These are phyloP conservation scores for Callionymus lyra DNA, from an alignment of 2,113 vertebrate species.

Conservation along the genomic window DNA sequence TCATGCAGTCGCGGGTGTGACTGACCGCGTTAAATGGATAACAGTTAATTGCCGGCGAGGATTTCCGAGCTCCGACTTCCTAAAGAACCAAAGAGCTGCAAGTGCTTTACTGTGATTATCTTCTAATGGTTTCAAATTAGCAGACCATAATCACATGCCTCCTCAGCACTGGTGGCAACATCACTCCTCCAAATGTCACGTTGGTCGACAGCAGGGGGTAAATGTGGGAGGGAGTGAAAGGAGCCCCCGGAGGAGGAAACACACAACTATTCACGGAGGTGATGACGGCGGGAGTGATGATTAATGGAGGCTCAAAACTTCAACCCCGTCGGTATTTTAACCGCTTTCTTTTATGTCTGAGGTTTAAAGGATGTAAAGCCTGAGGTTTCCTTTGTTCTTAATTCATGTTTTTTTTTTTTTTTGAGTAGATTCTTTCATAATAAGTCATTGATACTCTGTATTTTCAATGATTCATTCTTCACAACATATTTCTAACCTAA, in stretches of 20 bases:
- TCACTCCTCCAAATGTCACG: slow-evolving; percentile 37
- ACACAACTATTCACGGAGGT: slow-evolving; percentile 13
- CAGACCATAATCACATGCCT: slow-evolving; percentile 33
- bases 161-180: slow-evolving; percentile 20
- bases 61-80: slow-evolving; percentile 37
- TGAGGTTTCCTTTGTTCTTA: not conserved
- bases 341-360: not conserved
- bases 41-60: slow-evolving; percentile 42
- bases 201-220: slow-evolving; percentile 28
- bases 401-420: slow-evolving; percentile 8
- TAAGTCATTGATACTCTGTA: too few relatives aligned
- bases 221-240: slow-evolving; percentile 12
- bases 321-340: slow-evolving; percentile 6
- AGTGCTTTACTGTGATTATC: slow-evolving; percentile 49
- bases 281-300: slow-evolving; percentile 2
- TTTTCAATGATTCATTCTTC: not conserved
- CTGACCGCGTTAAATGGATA: slow-evolving; percentile 37
- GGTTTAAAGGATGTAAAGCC: slow-evolving; percentile 1
- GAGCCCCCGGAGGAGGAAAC: slow-evolving; percentile 5
- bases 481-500: not conserved
- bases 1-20: not conserved
- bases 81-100: slow-evolving; percentile 36
- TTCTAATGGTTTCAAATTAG: slow-evolving; percentile 53
- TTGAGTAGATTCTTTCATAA: too few relatives aligned
- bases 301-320: slow-evolving; percentile 7